Base-by-base conservation (phyloP, 2,888 invertebrate genomes). In the Tinea trinotella region DNA sequence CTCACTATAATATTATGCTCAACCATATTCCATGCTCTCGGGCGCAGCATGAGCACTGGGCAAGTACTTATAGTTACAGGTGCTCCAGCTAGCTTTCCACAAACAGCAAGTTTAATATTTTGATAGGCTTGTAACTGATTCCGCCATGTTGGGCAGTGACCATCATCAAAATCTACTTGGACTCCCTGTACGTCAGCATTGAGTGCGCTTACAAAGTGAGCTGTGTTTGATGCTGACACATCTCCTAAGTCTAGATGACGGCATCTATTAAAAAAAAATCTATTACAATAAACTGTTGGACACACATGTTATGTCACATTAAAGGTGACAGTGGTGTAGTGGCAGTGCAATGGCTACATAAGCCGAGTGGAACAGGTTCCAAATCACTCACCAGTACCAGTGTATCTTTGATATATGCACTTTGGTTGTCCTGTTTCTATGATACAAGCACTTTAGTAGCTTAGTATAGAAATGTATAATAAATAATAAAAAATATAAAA, bases 1-100 rank as follows among this genome's bases (percentile, higher is more conserved):
- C 60, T 68, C 67, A 88, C 88, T 73, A 88, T 71, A 61, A 90
- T 82, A 64, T 90, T 88, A 65, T 90, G 89, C 66, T 92, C 92
- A 52, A 88, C 86, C 85, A 92, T 90, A 70, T 92, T 92, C 91
- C 92, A 92, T 44, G 92, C 92, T 62, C 92, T 78, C 0, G 92
- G 92, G 56, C 92, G 76, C 9, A 92, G 70, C 87, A 92, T 90
- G 55, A 92, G 68, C 5, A 90, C 73, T 0, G 92, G 92, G 46
- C 88, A 86, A 15, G 88, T 78, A 6, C 71, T 69, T 18, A 90
- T 76, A 55, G 75, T 79, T 1, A 72, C 58, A 0, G 88, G 88
- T 3, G 88, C 86, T 22, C 87, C 86, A 1, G 72, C 67, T 2
- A 89, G 69, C 55, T 77, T 73, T 6, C 87, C 87, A 12, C 81